Percentiles rank a stretch among this genome's conserved stretches.
These are phyloP conservation scores for Thomomys bottae DNA, from an alignment of 2,113 vertebrate genomes.

Conservation along the genomic window DNA sequence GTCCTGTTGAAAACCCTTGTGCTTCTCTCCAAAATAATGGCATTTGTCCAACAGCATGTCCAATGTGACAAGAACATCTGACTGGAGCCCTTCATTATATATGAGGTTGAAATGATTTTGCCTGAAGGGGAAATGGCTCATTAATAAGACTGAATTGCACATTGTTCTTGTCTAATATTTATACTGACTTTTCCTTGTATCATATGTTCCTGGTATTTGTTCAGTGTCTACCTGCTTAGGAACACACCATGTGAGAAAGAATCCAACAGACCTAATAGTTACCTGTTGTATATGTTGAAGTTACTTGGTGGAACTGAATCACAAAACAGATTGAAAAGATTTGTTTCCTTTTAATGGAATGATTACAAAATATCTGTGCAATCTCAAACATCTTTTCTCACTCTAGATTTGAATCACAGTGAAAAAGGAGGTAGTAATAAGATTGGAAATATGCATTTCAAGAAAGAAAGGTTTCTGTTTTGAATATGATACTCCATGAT, in stretches of 20 bases:
- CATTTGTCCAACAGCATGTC: conserved; percentile 82
- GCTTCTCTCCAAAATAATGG: conserved; percentile 84
- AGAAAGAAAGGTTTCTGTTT: background rate
- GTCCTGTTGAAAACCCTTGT: conserved; percentile 77
- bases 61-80: conserved; percentile 87
- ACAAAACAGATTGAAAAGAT: background rate
- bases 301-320: conserved; percentile 42
- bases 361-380: conserved; percentile 44
- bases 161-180: conserved; percentile 79
- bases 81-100: conserved; percentile 83
- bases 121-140: conserved; percentile 83
- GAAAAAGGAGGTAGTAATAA: background rate
- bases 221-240: conserved; percentile 69
- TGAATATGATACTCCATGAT: background rate
- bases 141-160: conserved; percentile 86
- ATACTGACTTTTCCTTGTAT: conserved; percentile 67
- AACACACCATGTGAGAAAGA: conserved; percentile 22
- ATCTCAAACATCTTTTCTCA: background rate
- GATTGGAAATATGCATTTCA: background rate
- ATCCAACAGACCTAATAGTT: background rate
- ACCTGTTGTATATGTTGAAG: background rate
- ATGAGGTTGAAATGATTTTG: conserved; percentile 82
- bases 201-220: conserved; percentile 62
- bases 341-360: conserved; percentile 46
- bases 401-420: background rate